Evolutionary conservation across 1,140 invertebrate genomes (phyloP), one percentile per base, ranked within the genome.

Genomic region (Leptinotarsa defecta): DNA sequence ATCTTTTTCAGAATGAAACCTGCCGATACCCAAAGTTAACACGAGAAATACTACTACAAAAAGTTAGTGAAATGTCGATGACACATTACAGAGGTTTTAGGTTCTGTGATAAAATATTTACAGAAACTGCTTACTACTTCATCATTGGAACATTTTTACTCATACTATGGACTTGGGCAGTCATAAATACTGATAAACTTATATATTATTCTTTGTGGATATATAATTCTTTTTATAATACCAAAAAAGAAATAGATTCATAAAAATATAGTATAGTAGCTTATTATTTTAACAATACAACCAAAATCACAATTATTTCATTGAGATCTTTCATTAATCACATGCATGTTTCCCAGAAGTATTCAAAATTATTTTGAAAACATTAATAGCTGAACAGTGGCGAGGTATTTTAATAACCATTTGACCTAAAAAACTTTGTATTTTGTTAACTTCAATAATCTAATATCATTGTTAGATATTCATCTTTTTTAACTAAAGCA

Each of bases 201-300:
- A n/a, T 70, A 49, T 48, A 48, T 19, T 70, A 70, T 70, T 70
- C 24, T 15, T 19, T 48, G 19, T 20, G 48, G 5, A 52, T 70
- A 48, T 49, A 70, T 48, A 49, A 70, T 48, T 70, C 68, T 19
- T 70, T 70, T 19, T 70, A 48, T 70, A 43, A n/a, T 24, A 24
- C 13, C 5, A 20, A 15, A 65, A 22, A n/a, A 65, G 20, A 65
- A 65, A 65, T 65, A 43, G 11, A 43, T 43, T 43, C 8, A 43
- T 43, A 43, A 43, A 43, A 43, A 43, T 43, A 43, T 43, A 43
- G 8, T 43, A 43, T 43, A 11, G 3, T 6, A 43, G 34, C 2
- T 1, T 34, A 34, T 11, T 43, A 43, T 43, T 6, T 34, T 34
- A 34, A 34, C 6, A 27, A 27, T 27, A 27, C 6, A 34, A 34